A percentile compares a stretch with the other conserved stretches of the same genome.
These are phyloP conservation scores for Cheilosia urbana DNA, from an alignment of 2,888 invertebrate genomes.

Conservation along the genomic window DNA sequence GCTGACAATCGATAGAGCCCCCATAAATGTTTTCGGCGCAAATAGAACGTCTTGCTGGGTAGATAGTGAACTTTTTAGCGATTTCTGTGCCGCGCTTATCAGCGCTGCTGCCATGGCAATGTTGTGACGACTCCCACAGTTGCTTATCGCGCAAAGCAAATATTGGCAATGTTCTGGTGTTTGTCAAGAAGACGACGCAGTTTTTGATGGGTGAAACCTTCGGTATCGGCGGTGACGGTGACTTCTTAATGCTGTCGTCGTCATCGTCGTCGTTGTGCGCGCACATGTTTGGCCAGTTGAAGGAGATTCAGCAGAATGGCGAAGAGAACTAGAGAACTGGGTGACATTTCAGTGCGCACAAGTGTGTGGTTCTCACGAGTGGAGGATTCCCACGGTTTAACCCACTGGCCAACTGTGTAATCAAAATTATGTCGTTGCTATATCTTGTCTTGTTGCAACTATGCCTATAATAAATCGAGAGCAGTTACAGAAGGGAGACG, in stretches of 20 bases:
- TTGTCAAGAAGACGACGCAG: slow-evolving; percentile 10
- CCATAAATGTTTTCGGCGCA: slow-evolving; percentile 28
- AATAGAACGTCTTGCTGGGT: slow-evolving; percentile 25
- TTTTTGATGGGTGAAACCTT: background rate
- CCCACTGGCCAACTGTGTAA: slow-evolving; percentile 50
- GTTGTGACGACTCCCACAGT: slow-evolving; percentile 50
- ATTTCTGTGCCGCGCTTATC: slow-evolving; percentile 27
- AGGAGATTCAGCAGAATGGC: slow-evolving; percentile 29
- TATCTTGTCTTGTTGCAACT: slow-evolving; percentile 1
- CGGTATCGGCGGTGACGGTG: background rate
- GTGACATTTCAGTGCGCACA: slow-evolving; percentile 51
- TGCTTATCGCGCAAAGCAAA: slow-evolving; percentile 61
- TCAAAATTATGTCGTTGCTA: slow-evolving; percentile 13
- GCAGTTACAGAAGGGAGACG: background rate
- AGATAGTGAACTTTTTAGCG: slow-evolving; percentile 33
- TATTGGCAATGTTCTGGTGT: slow-evolving; percentile 50
- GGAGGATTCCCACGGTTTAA: slow-evolving; percentile 44
- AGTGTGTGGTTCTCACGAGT: slow-evolving; percentile 65
- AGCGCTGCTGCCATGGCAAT: slow-evolving; percentile 13
- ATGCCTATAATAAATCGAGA: background rate
- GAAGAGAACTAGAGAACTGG: slow-evolving; percentile 21
- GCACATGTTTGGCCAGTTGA: slow-evolving; percentile 42
- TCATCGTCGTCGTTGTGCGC: slow-evolving; percentile 2
- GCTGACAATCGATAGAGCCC: slow-evolving; percentile 29
- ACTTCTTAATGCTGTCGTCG: slow-evolving; percentile 4